Conservation (phyloP, 2,797 vertebrate genomes). For the Platyrinchus mystaceus region DNA sequence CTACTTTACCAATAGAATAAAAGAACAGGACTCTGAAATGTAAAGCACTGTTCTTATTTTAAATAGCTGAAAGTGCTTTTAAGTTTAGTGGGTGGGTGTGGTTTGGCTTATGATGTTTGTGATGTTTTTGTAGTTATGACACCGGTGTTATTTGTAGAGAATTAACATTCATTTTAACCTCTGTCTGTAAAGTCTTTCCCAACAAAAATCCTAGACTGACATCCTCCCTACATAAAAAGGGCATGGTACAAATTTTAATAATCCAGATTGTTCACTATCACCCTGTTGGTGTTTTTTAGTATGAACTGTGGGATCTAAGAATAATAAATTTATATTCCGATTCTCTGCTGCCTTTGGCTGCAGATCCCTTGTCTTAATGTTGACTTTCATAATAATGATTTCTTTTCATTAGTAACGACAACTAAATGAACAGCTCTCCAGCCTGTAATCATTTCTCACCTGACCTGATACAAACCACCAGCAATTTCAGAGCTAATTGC, state of each 20-base stretch:
- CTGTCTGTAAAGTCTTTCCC: not conserved
- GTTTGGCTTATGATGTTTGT: not conserved
- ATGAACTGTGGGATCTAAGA: not conserved
- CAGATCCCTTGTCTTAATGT: not conserved
- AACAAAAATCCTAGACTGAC: not conserved
- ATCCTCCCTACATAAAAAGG: not conserved
- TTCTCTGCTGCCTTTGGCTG: not conserved
- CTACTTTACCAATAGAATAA: not conserved
- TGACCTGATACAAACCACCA: not conserved
- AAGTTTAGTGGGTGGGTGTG: not conserved
- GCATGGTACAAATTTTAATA: not conserved
- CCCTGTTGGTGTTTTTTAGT: not conserved
- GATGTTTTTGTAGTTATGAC: not conserved
- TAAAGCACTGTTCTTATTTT: not conserved
- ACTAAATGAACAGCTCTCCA: not conserved
- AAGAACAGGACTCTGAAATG: not conserved
- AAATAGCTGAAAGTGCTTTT: not conserved
- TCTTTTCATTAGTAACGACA: not conserved
- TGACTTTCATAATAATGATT: not conserved
- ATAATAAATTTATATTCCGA: not conserved
- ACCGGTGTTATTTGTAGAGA: not conserved
- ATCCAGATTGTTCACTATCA: not conserved
- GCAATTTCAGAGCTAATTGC: not conserved
- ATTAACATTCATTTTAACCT: not conserved
- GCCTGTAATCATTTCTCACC: not conserved